These are phyloP conservation scores for Megaceryle alcyon DNA, from an alignment of 2,797 vertebrate genomes.

Conservation along the genomic window DNA sequence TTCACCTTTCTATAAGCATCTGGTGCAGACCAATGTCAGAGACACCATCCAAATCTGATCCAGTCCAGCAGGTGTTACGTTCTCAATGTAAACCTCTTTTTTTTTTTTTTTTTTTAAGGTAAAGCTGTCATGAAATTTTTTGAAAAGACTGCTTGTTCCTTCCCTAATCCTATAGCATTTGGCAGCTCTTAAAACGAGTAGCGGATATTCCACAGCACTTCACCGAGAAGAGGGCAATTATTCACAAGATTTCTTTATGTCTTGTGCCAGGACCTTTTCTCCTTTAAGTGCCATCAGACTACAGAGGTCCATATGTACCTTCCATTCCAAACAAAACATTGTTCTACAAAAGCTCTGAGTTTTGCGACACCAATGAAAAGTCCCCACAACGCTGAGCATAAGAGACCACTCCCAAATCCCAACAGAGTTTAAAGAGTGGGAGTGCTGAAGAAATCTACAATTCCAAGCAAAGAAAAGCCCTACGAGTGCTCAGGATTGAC, in stretches of 20 bases:
- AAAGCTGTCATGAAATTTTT: constrained; percentile 46
- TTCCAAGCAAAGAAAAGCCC: neutral
- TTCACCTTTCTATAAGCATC: neutral
- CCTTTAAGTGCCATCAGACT: neutral
- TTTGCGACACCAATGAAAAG: neutral
- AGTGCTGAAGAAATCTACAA: neutral
- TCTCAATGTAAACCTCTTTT: constrained; percentile 11
- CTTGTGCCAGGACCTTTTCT: neutral
- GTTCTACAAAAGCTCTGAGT: neutral
- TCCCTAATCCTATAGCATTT: neutral
- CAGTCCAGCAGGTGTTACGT: constrained; percentile 38
- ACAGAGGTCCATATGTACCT: accelerated
- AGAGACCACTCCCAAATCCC: neutral
- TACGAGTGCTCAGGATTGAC: accelerated
- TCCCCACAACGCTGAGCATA: accelerated
- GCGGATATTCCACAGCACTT: neutral
- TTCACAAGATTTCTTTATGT: neutral
- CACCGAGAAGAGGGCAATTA: neutral
- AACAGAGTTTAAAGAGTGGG: neutral
- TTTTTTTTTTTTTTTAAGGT: neutral
- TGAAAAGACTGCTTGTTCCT: constrained; percentile 19
- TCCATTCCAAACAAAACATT: neutral
- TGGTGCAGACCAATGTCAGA: neutral
- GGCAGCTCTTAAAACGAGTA: neutral
- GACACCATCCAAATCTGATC: neutral